Evolutionary conservation across 1,140 invertebrate species (phyloP), one percentile per base, ranked within the genome.

Genomic region (Psix sp.): DNA sequence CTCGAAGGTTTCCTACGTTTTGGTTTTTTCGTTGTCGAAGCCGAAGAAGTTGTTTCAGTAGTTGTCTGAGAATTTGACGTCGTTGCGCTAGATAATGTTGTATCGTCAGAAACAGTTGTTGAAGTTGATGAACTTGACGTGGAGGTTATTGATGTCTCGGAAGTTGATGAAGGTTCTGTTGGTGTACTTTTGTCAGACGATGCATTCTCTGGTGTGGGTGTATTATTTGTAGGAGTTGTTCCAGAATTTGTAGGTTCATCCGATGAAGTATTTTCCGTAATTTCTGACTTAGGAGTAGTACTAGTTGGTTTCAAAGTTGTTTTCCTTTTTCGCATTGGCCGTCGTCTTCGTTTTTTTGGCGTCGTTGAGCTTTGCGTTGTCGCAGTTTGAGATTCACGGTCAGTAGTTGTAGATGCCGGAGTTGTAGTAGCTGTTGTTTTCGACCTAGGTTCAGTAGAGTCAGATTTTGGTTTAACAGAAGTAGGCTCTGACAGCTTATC

Each of bases 241-340:
- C 35, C 35, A 5, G 9, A 31, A 4, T 36, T 29, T 17, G 38
- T 40, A 40, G 4, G 5, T 40, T 17, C 39, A 26, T 38, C 16
- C 29, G n/a, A n/a, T n/a, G n/a, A n/a, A n/a, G n/a, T n/a, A n/a
- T n/a, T n/a, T n/a, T n/a, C n/a, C n/a, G 40, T 26, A 10, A 26
- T 24, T 13, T 65, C 60, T 21, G 62, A 42, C 33, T 18, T 39
- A 17, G 62, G 43, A 24, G 42, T 54, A 33, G 62, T 56, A 10
- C 42, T n/a, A 0, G 15, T 31, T 39, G 43, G n/a, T 42, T 66
- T 66, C 11, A 52, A 26, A 26, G 49, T 54, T 35, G 46, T 70
- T 29, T 70, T 18, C 56, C 16, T 36, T 43, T n/a, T 70, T 4
- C 66, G 56, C 26, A 60, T 16, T 40, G 66, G 66, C 20, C 54